These are phyloP conservation scores for Salminus brasiliensis DNA, from an alignment of 2,113 vertebrate genomes.

Conservation along the genomic window DNA sequence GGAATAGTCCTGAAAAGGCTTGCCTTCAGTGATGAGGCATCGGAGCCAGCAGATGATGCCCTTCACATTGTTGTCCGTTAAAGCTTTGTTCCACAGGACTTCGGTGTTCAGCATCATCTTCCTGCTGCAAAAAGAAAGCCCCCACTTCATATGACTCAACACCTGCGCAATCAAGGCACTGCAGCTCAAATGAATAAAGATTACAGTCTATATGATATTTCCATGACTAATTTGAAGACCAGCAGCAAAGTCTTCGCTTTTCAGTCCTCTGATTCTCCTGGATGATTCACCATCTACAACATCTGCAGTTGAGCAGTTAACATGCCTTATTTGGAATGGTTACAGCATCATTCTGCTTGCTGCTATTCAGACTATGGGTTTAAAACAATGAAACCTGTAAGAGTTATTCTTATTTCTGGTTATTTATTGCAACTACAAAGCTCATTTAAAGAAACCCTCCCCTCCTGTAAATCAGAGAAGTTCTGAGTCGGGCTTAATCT, in stretches of 20 bases:
- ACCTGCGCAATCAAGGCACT: background rate
- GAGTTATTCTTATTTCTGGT: background rate
- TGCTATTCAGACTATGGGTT: background rate
- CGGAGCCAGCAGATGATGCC: conserved; percentile 54
- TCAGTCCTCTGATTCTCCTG: no score
- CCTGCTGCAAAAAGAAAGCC: no score
- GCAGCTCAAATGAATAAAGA: background rate
- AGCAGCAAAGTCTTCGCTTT: no score
- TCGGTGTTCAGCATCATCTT: conserved; percentile 49
- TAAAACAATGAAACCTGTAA: background rate
- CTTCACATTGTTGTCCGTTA: conserved; percentile 61
- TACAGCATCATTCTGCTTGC: background rate
- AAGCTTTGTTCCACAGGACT: conserved; percentile 57
- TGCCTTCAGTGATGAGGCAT: conserved; percentile 54
- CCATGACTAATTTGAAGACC: background rate
- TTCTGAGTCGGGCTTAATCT: background rate
- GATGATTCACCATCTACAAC: no score
- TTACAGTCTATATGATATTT: background rate
- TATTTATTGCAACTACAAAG: background rate
- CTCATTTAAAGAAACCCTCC: background rate
- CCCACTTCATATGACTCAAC: background rate
- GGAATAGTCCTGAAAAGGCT: background rate
- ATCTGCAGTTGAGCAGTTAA: background rate
- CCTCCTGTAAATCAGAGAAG: background rate
- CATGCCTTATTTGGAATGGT: background rate